Base-by-base conservation (phyloP, 2,797 vertebrate genomes). In the Apodemus agrarius region DNA sequence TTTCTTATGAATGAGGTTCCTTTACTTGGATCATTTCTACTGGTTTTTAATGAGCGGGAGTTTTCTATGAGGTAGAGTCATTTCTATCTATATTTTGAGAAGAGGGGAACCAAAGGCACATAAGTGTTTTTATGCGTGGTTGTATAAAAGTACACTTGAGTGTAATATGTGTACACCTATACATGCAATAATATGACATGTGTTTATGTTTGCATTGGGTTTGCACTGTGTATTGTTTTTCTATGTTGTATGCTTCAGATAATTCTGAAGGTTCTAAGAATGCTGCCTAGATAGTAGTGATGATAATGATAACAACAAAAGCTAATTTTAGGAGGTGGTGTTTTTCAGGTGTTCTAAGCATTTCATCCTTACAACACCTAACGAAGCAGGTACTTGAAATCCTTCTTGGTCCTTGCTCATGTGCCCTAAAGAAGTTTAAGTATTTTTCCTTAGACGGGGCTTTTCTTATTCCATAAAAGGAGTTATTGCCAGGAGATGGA, bases 1-100 rank as follows among this genome's bases (percentile, higher is more conserved):
- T 90, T 94, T 74, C 81, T 95, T 89, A 69, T 94, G 82, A 91
- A 87, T 87, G 76, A 76, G 29, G 59, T 83, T 72, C 26, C 72
- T 96, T 95, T 80, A 59, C 76, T 96, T 90, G 67, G 49, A 83
- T 92, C 84, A 93, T 89, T 94, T 81, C 75, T 61, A 91, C 83
- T 96, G 76, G 21, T 40, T 92, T 93, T 95, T 91, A 96, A 93
- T 78, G 24, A 94, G 81, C 46, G 86, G 54, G 14, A 87, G 26
- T 49, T 92, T 89, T 93, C 49, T 93, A 84, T 37, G 65, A 93
- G 72, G 24, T 9, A 87, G 85, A 80, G n/a, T 54, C 91, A 80
- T 89, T 95, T 79, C 84, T 91, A 87, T 82, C 61, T 94, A 0
- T 83, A 61, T 91, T 69, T 76, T 49, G 59, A 87, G 87, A 84